Evolutionary conservation across 2,888 invertebrate genomes (phyloP).

Genomic region (Habrosyne pyritoides): DNA sequence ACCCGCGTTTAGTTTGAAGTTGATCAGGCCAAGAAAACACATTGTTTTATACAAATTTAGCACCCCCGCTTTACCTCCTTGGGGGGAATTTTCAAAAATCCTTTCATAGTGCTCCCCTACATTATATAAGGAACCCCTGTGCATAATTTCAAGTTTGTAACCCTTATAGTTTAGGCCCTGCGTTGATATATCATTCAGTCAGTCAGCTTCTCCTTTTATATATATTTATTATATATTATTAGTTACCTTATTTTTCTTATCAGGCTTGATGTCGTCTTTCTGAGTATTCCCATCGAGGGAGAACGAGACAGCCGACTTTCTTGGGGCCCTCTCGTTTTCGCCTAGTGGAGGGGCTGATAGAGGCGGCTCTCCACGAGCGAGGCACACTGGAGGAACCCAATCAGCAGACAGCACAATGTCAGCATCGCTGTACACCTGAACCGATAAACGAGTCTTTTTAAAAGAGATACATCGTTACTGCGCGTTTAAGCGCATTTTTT

Average conservation of each 20-base stretch:
- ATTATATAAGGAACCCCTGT: too few species aligned
- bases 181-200: too few species aligned
- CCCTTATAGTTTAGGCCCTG: too few species aligned
- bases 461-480: background rate
- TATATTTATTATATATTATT: too few species aligned
- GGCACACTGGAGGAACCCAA: slow-evolving; percentile 93
- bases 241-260: slow-evolving; percentile 91
- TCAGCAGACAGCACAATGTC: slow-evolving; percentile 94
- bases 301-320: slow-evolving; percentile 79
- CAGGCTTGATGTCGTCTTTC: slow-evolving; percentile 83
- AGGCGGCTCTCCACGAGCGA: slow-evolving; percentile 87
- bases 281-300: slow-evolving; percentile 70
- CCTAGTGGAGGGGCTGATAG: slow-evolving; percentile 81
- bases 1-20: too few species aligned
- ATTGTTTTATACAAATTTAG: too few species aligned
- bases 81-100: too few species aligned
- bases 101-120: too few species aligned
- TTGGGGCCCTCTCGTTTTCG: slow-evolving; percentile 71
- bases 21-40: too few species aligned
- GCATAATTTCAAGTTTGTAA: too few species aligned
- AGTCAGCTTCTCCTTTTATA: too few species aligned
- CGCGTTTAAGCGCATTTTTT: background rate
- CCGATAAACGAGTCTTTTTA: background rate
- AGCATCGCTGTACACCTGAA: slow-evolving; percentile 91
- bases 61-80: too few species aligned